phyloP scores from a whole-genome alignment of 2,797 vertebrate genomes.

The Lacerta viridis region DNA sequence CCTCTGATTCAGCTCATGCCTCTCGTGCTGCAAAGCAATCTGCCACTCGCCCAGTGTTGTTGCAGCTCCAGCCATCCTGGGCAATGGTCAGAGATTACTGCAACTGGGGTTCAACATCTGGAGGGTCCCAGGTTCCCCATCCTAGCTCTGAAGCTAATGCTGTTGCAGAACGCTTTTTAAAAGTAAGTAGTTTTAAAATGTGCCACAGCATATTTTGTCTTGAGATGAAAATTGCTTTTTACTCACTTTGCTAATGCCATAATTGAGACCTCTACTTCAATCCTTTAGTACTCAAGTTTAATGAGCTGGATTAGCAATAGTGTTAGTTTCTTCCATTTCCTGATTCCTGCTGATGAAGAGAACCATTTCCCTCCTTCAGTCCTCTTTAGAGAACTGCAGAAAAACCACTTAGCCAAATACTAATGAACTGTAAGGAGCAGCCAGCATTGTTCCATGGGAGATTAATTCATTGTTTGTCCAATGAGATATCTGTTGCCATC shows the following conservation, averaged over 20 bases:
- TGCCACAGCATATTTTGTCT: not conserved
- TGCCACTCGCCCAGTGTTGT: not conserved
- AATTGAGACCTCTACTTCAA: not conserved
- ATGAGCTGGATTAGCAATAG: fast-evolving
- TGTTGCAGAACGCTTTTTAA: not conserved
- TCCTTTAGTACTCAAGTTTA: not conserved
- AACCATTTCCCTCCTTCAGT: too few species aligned
- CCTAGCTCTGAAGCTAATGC: not conserved
- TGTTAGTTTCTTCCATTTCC: not conserved
- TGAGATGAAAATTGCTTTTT: not conserved
- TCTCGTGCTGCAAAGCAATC: not conserved
- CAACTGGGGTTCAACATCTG: not conserved
- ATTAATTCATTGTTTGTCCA: not conserved
- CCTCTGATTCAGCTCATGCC: not conserved
- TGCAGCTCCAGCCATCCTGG: not conserved
- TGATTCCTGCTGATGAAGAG: not conserved
- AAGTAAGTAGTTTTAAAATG: not conserved
- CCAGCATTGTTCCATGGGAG: fast-evolving
- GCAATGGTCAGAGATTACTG: not conserved
- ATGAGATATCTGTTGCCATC: not conserved
- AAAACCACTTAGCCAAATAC: not conserved
- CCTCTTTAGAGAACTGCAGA: not conserved
- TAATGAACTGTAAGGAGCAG: fast-evolving
- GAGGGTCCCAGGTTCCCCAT: not conserved
- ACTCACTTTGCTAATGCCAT: not conserved